These are phyloP conservation scores for Panagrolaimus sp. DNA, from an alignment of 1,140 invertebrate species.

Conservation along the genomic window DNA sequence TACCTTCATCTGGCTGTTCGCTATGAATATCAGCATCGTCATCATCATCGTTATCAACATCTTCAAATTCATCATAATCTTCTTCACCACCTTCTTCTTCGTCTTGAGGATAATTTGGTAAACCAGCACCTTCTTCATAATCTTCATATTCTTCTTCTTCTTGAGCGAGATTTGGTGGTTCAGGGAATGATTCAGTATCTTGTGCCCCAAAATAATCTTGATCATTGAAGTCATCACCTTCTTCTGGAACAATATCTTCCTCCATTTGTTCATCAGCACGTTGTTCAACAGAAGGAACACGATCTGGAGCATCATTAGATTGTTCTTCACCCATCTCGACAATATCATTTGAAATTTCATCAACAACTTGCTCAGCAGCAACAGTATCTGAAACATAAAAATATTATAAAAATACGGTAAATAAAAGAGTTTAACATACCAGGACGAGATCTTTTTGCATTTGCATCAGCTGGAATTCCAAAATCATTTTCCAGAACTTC, in stretches of 20 bases:
- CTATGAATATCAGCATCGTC: too few relatives aligned
- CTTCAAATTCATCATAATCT: slow-evolving; percentile 1
- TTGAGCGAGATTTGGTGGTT: background rate
- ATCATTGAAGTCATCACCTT: background rate
- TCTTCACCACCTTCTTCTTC: background rate
- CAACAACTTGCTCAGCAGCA: too few relatives aligned
- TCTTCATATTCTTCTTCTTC: background rate
- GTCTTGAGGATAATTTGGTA: background rate
- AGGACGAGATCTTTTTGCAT: too few relatives aligned
- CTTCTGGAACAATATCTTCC: background rate
- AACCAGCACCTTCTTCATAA: background rate
- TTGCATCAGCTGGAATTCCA: too few relatives aligned
- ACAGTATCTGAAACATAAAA: too few relatives aligned
- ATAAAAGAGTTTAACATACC: too few relatives aligned
- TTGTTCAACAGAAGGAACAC: background rate
- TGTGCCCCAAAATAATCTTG: background rate
- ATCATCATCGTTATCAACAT: background rate
- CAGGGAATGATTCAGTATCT: background rate
- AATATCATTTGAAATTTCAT: background rate
- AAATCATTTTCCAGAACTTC: too few relatives aligned
- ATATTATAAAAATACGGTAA: too few relatives aligned
- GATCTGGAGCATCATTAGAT: background rate
- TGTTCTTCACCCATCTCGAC: background rate
- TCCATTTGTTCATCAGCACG: slow-evolving; percentile 1
- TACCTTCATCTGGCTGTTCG: too few relatives aligned